Percentiles rank a stretch among this genome's conserved stretches.
These are phyloP conservation scores for Rhaphigaster nebulosa DNA, from an alignment of 2,888 invertebrate species.

Conservation along the genomic window DNA sequence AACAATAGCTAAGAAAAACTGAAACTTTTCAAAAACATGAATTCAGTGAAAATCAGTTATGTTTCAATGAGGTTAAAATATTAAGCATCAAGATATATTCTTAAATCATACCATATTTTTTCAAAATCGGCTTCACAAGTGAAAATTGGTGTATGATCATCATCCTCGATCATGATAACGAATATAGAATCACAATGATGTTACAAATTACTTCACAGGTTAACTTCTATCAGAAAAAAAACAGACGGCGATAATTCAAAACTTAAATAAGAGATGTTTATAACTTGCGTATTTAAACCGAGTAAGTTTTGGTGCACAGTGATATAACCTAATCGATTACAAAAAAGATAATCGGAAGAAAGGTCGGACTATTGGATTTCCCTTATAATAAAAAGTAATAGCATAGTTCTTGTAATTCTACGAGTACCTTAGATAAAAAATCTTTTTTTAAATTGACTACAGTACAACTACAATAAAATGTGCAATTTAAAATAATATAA, in stretches of 20 bases:
- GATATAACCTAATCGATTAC: not conserved
- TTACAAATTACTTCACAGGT: not conserved
- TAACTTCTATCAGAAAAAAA: not conserved
- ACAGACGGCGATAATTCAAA: not conserved
- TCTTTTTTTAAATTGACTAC: not conserved
- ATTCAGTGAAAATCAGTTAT: no score
- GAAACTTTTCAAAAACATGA: not conserved
- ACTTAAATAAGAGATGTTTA: not conserved
- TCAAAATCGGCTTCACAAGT: conserved; percentile 51
- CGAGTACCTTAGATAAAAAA: not conserved
- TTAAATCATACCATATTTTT: conserved; percentile 41
- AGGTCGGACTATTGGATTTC: not conserved
- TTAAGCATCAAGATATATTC: not conserved
- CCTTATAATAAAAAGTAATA: not conserved
- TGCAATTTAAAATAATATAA: not conserved
- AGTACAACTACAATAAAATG: not conserved
- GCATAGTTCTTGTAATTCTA: not conserved
- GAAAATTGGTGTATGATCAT: conserved; percentile 42
- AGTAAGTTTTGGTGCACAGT: not conserved
- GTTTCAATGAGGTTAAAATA: not conserved
- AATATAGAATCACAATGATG: not conserved
- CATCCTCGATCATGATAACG: not conserved
- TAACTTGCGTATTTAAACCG: not conserved
- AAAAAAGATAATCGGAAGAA: not conserved
- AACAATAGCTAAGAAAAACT: not conserved